phyloP scores from a whole-genome alignment of 2,888 invertebrate species.

The Parapristionchus giblindavisi region DNA sequence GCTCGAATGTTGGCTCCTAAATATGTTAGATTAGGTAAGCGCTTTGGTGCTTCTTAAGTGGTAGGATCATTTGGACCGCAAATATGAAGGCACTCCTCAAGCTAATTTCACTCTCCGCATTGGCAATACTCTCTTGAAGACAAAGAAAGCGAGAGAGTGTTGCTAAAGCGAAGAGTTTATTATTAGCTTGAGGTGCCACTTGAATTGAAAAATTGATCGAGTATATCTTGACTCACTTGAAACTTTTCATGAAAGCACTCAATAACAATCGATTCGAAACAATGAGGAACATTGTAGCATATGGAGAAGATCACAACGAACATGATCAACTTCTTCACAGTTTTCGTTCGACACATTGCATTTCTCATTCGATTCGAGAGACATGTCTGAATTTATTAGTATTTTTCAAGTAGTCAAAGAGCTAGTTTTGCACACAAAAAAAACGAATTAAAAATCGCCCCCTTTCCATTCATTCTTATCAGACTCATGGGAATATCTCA shows the following conservation, averaged over 20 bases:
- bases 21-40: not conserved
- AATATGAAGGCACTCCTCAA: not conserved
- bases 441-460: no score
- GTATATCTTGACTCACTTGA: slow-evolving; percentile 12
- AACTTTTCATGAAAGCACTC: slow-evolving; percentile 64
- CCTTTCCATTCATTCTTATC: no score
- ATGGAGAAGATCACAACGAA: slow-evolving; percentile 60
- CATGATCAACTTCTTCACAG: slow-evolving; percentile 45
- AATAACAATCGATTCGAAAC: slow-evolving; percentile 63
- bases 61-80: not conserved
- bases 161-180: no score
- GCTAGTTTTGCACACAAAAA: no score
- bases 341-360: slow-evolving; percentile 48
- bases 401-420: no score
- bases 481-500: no score
- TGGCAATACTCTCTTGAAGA: not conserved
- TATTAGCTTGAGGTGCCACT: not conserved
- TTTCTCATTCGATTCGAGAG: slow-evolving; percentile 53
- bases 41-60: not conserved
- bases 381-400: slow-evolving; percentile 56
- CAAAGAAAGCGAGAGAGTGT: no score
- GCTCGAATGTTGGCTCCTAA: slow-evolving; percentile 34
- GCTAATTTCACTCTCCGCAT: not conserved
- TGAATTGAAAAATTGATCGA: not conserved
- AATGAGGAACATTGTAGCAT: slow-evolving; percentile 67